These are phyloP conservation scores for Rhynchotus rufescens DNA, from an alignment of 2,797 vertebrate species.

Conservation along the genomic window DNA sequence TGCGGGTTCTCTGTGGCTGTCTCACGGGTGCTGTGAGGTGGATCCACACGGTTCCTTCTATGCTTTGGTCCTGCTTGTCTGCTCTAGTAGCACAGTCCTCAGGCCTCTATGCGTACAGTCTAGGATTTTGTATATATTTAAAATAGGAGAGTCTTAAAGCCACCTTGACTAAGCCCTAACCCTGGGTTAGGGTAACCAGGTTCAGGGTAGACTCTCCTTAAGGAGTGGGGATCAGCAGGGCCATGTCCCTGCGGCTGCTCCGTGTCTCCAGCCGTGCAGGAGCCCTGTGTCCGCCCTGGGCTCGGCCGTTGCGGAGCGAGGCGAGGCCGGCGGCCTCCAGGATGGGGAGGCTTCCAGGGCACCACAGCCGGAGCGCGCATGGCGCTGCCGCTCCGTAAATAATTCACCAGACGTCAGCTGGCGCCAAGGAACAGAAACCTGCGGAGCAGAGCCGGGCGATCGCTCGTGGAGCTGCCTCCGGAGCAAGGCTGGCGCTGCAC, in stretches of 20 bases:
- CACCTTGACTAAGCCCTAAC: background rate
- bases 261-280: too few species aligned
- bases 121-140: background rate
- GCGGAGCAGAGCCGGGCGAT: background rate
- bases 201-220: background rate
- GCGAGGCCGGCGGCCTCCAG: too few species aligned
- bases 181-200: background rate
- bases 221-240: background rate
- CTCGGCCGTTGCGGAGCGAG: too few species aligned
- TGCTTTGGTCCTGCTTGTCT: background rate
- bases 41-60: too few species aligned
- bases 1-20: too few species aligned
- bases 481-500: background rate
- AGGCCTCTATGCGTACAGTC: background rate
- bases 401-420: conserved; percentile 40
- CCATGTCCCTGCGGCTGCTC: too few species aligned
- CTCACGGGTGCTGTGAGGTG: too few species aligned
- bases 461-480: background rate
- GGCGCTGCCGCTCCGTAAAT: conserved; percentile 32
- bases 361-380: background rate
- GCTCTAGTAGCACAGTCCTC: background rate
- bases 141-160: background rate
- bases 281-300: background rate
- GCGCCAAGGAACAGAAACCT: conserved; percentile 13
- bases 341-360: background rate